These are phyloP conservation scores for Diachrysia chrysitis DNA, from an alignment of 2,888 invertebrate species.

Conservation along the genomic window DNA sequence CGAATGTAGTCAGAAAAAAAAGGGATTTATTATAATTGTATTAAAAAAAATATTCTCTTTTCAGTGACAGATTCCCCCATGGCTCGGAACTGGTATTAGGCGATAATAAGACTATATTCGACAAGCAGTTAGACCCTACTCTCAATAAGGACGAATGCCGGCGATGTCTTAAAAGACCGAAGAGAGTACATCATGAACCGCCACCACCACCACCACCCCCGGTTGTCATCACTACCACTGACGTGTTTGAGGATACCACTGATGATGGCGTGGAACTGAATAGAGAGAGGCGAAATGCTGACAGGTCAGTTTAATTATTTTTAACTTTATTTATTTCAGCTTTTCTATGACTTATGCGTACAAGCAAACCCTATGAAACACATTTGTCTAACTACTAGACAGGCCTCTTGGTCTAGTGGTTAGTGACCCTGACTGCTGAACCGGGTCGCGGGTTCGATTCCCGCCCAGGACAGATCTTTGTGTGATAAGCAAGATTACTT, in stretches of 20 bases:
- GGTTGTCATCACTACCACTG: constrained; percentile 27
- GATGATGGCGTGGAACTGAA: constrained; percentile 17
- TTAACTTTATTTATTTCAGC: no score
- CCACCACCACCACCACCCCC: constrained; percentile 46
- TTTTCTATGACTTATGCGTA: no score
- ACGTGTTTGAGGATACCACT: constrained; percentile 35
- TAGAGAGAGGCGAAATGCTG: constrained; percentile 58
- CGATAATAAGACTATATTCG: constrained; percentile 86
- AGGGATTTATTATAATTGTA: no score
- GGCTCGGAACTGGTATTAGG: constrained; percentile 93
- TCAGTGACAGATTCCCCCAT: constrained; percentile 88
- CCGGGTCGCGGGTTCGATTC: no score
- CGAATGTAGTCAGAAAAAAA: no score
- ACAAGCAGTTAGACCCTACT: constrained; percentile 57
- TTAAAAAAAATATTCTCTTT: constrained; percentile 29
- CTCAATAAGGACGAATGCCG: constrained; percentile 63
- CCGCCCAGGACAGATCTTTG: no score
- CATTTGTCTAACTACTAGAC: no score
- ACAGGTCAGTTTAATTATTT: constrained; percentile 34
- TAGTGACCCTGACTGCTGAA: no score
- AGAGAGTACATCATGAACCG: constrained; percentile 40
- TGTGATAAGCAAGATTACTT: no score
- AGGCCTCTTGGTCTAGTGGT: no score
- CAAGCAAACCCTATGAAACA: no score
- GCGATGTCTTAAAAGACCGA: constrained; percentile 66